Evolutionary conservation across 1,140 invertebrate genomes (phyloP).

Genomic region (Orchesella cincta): DNA sequence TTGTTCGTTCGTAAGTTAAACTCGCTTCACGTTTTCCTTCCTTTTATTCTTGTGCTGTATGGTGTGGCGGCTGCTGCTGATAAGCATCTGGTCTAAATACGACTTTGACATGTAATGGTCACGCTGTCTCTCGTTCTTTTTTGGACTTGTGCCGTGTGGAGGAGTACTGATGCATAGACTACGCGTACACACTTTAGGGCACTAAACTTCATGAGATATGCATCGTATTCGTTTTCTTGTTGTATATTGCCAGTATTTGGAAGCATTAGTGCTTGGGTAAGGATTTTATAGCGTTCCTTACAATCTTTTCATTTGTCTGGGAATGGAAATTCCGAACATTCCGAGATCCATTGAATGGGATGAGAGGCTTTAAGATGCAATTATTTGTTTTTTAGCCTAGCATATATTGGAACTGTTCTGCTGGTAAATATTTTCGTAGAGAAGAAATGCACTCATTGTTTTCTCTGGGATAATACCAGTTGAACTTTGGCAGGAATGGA

Average conservation of each 20-base stretch:
- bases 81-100: conserved; percentile 19
- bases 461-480: not conserved
- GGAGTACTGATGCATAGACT: not conserved
- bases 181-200: too few relatives aligned
- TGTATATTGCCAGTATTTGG: too few relatives aligned
- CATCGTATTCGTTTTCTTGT: not conserved
- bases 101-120: conserved; percentile 24
- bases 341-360: conserved; percentile 2
- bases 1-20: not conserved
- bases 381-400: not conserved
- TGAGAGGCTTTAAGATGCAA: conserved; percentile 1
- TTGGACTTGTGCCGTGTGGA: not conserved
- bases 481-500: not conserved
- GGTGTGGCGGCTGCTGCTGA: not conserved
- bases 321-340: conserved; percentile 1
- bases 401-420: not conserved
- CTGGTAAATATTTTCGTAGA: not conserved
- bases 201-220: not conserved
- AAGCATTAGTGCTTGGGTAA: too few relatives aligned
- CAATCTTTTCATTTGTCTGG: conserved; percentile 4
- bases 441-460: not conserved
- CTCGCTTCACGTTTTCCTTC: not conserved
- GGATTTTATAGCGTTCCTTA: not conserved
- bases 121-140: conserved; percentile 19
- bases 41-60: not conserved